Evolutionary conservation across 1,140 invertebrate species (phyloP).

Genomic region (Drosophila willistoni): DNA sequence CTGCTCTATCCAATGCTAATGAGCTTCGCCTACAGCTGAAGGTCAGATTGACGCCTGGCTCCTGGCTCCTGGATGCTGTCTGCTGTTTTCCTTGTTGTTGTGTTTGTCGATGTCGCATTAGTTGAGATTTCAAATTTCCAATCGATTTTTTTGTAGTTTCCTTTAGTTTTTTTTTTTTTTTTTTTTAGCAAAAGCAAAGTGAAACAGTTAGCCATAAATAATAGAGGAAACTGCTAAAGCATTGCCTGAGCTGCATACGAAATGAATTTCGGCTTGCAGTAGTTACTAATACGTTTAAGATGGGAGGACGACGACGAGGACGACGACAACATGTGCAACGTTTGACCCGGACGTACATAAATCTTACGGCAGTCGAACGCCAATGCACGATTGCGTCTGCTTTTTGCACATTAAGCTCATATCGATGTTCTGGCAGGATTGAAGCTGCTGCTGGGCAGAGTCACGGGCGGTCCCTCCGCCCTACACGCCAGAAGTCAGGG

Average conservation of each 20-base stretch:
- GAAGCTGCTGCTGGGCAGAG: constrained; percentile 24
- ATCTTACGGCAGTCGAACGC: constrained; percentile 71
- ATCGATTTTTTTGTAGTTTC: constrained; percentile 31
- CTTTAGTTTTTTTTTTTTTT: constrained; percentile 28
- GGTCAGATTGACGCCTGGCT: constrained; percentile 49
- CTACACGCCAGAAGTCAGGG: background rate
- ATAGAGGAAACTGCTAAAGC: constrained; percentile 78
- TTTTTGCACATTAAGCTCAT: constrained; percentile 72
- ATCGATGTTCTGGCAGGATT: constrained; percentile 49
- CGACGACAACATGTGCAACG: constrained; percentile 77
- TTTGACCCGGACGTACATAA: constrained; percentile 69
- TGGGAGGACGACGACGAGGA: constrained; percentile 55
- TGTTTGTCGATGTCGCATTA: constrained; percentile 75
- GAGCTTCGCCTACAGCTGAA: constrained; percentile 55
- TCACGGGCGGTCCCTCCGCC: too few species aligned
- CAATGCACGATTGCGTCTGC: constrained; percentile 56
- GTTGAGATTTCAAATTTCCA: constrained; percentile 74
- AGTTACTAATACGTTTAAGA: constrained; percentile 78
- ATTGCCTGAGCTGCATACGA: constrained; percentile 73
- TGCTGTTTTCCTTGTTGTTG: constrained; percentile 32
- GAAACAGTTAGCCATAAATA: constrained; percentile 76
- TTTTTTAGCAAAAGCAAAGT: constrained; percentile 8
- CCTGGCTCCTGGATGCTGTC: background rate
- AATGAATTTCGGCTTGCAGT: constrained; percentile 57
- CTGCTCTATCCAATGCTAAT: constrained; percentile 54